Evolutionary conservation across 1,140 invertebrate genomes (phyloP).

Genomic region (Vanessa tameamea): DNA sequence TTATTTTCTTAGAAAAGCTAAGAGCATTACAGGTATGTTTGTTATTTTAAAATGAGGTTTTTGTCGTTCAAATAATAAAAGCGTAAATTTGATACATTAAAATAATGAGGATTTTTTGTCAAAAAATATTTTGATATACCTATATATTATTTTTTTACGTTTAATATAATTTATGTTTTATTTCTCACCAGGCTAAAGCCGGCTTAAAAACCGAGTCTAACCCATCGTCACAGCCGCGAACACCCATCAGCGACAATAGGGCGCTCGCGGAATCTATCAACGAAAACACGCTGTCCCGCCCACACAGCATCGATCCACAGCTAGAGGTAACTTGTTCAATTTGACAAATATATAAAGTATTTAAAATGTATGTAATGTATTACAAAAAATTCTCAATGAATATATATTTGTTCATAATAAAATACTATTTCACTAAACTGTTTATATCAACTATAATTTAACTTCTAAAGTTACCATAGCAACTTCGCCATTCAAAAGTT

Average conservation of each 20-base stretch:
- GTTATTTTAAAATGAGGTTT: neutral
- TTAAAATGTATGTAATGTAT: too few relatives aligned
- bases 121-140: too few relatives aligned
- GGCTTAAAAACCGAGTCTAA: constrained; percentile 69
- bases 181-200: constrained; percentile 64
- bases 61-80: too few relatives aligned
- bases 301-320: constrained; percentile 74
- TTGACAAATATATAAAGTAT: neutral
- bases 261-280: constrained; percentile 63
- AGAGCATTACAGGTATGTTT: constrained; percentile 68
- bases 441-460: too few relatives aligned
- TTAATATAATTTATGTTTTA: neutral
- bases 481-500: too few relatives aligned
- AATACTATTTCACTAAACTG: too few relatives aligned
- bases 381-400: too few relatives aligned
- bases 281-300: constrained; percentile 55
- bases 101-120: too few relatives aligned
- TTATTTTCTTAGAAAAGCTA: constrained; percentile 74
- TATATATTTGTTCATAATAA: too few relatives aligned
- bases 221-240: constrained; percentile 69
- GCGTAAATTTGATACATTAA: too few relatives aligned
- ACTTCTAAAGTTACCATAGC: too few relatives aligned
- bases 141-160: too few relatives aligned
- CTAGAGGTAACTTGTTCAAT: constrained; percentile 53
- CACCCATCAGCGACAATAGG: constrained; percentile 70